Conservation (phyloP, 2,888 invertebrate genomes). For the Bhutanitis thaidina region DNA sequence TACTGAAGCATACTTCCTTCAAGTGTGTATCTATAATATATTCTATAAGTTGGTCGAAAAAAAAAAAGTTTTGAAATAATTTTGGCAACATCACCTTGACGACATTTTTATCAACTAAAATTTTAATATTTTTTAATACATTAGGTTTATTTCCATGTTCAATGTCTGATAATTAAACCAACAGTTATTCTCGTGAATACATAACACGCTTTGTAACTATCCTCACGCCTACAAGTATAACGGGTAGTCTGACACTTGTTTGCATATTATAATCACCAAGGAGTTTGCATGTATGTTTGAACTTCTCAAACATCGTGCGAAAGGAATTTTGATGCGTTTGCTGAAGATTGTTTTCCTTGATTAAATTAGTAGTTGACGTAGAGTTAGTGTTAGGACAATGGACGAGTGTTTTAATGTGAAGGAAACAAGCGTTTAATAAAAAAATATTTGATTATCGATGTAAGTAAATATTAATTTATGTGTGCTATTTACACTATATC, state of each 20-base stretch:
- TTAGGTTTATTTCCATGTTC: no score
- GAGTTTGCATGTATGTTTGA: conserved; percentile 32
- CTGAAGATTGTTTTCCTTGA: conserved; percentile 22
- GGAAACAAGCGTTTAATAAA: neutral
- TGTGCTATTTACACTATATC: neutral
- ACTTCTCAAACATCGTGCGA: conserved; percentile 25
- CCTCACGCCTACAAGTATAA: conserved; percentile 28
- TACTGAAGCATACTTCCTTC: no score
- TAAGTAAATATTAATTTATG: neutral
- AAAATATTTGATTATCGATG: neutral
- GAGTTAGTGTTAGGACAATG: neutral
- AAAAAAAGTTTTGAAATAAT: no score
- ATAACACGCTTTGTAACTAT: conserved; percentile 3
- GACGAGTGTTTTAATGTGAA: neutral
- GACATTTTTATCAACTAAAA: no score
- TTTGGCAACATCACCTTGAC: no score
- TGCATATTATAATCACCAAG: conserved; percentile 35
- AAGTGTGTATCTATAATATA: no score
- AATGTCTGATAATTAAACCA: neutral
- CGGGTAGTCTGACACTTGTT: conserved; percentile 28
- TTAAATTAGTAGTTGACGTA: conserved; percentile 20
- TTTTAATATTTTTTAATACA: no score
- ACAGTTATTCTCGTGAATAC: neutral
- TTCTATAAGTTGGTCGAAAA: no score
- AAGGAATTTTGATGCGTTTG: conserved; percentile 23